Evolutionary conservation across 2,797 vertebrate species (phyloP).

Genomic region (Helicolenus hilgendorfi): DNA sequence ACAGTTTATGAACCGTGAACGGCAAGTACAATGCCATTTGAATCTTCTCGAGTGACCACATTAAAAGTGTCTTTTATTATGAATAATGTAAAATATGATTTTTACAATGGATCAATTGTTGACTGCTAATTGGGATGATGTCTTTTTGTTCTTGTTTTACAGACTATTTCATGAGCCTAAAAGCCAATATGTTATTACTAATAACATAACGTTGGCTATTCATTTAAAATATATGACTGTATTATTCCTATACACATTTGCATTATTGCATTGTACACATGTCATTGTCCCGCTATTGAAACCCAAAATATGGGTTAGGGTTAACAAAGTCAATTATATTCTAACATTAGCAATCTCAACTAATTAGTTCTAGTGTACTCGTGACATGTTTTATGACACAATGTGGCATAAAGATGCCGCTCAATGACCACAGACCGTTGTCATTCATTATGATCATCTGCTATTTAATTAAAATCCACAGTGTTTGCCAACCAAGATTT

Average conservation of each 20-base stretch:
- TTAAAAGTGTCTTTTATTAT: conserved; percentile 15
- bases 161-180: not conserved
- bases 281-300: not conserved
- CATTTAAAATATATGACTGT: not conserved
- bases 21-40: conserved; percentile 27
- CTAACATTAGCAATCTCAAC: conserved; percentile 17
- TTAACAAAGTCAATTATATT: conserved; percentile 39
- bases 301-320: not conserved
- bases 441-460: conserved; percentile 43
- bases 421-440: conserved; percentile 30
- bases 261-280: not conserved
- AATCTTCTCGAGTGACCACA: conserved; percentile 39
- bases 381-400: conserved; percentile 52
- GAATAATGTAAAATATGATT: conserved; percentile 11
- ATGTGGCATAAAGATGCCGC: conserved; percentile 11
- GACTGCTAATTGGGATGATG: not conserved
- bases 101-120: conserved; percentile 1
- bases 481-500: not conserved
- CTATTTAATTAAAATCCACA: conserved; percentile 40
- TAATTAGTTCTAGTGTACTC: conserved; percentile 35
- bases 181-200: not conserved
- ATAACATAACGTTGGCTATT: not conserved
- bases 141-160: not conserved
- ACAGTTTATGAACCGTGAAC: conserved; percentile 62
- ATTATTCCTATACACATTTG: not conserved